Evolutionary conservation across 2,113 vertebrate species (phyloP), one percentile per base, ranked within the genome.

Genomic region (Nerophis ophidion): DNA sequence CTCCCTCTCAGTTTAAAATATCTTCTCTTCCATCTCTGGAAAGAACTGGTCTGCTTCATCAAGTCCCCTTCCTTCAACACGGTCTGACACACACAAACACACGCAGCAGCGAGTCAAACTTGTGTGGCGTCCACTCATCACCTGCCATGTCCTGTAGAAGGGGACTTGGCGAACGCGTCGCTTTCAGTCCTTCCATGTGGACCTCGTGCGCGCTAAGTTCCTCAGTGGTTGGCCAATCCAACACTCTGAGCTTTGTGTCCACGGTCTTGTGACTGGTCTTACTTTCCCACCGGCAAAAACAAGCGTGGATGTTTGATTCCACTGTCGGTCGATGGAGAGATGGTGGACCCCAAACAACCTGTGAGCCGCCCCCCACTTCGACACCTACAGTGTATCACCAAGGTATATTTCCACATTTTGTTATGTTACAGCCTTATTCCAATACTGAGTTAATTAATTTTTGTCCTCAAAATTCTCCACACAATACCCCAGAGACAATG

Each of bases 1-100:
- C 96, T 87, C 34, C 97, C 97, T 62, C 96, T 88, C 48, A 99
- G 91, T 60, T 99, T 99, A 73, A 99, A 99, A 81, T 98, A 98
- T 11, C 97, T 89, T 75, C 92, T 92, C 81, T 94, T 99, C 91
- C 96, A 98, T 60, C 97, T 92, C 75, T 99, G 97, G 85, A 99
- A 99, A 0, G 96, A 98, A 73, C 85, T 98, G 17, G 94, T 98
- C 86, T 99, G 96, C 78, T 99, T 98, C 91, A 94, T 89, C 74
- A 99, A 86, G 80, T 92, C 91, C 0, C 97, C 97, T 80, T 99
- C 97, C 84, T 94, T 98, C 82, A 98, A 84, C 72, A 97, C 76
- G 0, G 96, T 96, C 96, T 99, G 76, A 16, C 3, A 79, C 44
- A 77, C 33, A 44, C 48, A 57, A 19, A 45, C 10, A 51, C 35